A percentile compares a stretch with the other conserved stretches of the same genome.
phyloP scores from a whole-genome alignment of 2,888 invertebrate genomes.

The Horisme vitalbata region DNA sequence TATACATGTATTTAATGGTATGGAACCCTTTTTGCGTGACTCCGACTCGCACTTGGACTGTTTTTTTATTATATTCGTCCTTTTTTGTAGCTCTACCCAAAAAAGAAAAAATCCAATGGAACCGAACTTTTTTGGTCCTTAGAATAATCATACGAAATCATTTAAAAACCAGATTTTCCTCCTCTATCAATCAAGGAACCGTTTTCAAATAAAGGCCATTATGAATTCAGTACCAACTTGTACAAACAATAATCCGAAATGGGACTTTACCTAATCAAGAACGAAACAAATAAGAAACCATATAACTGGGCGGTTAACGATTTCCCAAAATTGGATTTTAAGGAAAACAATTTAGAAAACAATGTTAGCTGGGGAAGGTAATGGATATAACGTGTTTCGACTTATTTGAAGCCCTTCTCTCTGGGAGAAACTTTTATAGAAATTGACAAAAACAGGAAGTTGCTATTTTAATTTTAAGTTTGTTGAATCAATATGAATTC shows the following conservation, averaged over 20 bases:
- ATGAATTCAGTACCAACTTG: constrained; percentile 8
- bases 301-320: constrained; percentile 21
- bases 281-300: constrained; percentile 26
- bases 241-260: constrained; percentile 22
- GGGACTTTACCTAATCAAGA: constrained; percentile 24
- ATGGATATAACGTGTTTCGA: constrained; percentile 24
- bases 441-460: neutral
- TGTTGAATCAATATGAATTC: no score
- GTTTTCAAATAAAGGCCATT: neutral
- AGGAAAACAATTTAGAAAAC: constrained; percentile 27
- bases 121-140: no score
- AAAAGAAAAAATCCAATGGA: no score
- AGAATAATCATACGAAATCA: no score
- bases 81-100: no score
- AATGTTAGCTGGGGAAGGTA: constrained; percentile 19
- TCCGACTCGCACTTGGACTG: no score
- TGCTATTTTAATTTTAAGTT: no score
- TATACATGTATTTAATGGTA: no score
- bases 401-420: constrained; percentile 10
- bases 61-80: no score
- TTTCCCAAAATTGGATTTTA: constrained; percentile 25
- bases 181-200: no score
- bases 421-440: constrained; percentile 6
- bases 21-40: no score
- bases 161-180: no score